phyloP scores from a whole-genome alignment of 2,113 vertebrate genomes.

The Chlorodrepanis virens region DNA sequence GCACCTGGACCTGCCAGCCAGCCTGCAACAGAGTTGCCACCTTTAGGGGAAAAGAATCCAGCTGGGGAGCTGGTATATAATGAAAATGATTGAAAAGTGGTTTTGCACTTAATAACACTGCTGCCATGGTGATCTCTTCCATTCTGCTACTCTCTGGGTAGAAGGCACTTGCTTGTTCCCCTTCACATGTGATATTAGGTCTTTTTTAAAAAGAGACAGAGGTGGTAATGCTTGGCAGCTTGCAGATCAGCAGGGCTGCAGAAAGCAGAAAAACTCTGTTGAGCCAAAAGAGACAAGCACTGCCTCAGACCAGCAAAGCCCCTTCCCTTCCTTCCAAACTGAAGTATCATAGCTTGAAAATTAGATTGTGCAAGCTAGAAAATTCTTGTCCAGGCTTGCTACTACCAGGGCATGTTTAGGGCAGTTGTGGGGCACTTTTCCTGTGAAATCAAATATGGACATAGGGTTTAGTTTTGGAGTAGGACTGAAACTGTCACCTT shows the following conservation, averaged over 20 bases:
- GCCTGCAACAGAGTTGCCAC: not conserved
- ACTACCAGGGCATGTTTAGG: not conserved
- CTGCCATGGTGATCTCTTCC: slow-evolving; percentile 65
- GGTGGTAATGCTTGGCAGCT: slow-evolving; percentile 21
- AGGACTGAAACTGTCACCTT: not conserved
- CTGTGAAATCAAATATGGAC: not conserved
- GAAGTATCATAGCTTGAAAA: not conserved
- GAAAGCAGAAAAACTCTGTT: not conserved
- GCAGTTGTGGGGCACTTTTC: not conserved
- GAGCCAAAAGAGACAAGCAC: not conserved
- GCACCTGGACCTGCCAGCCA: not conserved
- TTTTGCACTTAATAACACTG: slow-evolving; percentile 50
- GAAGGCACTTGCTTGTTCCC: slow-evolving; percentile 28
- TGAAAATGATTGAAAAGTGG: slow-evolving; percentile 56
- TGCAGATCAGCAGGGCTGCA: slow-evolving; percentile 34
- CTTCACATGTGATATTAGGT: slow-evolving; percentile 2
- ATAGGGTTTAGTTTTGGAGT: not conserved
- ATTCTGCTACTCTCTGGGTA: slow-evolving; percentile 26
- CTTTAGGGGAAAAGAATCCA: slow-evolving; percentile 30
- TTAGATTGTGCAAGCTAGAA: not conserved
- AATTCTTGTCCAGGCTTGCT: not conserved
- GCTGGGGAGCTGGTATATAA: slow-evolving; percentile 7
- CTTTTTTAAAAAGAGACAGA: not conserved
- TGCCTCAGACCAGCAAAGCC: not conserved
- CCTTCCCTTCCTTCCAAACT: not conserved